Conservation (phyloP, 2,888 invertebrate genomes). For the Lithophane ornitopus region DNA sequence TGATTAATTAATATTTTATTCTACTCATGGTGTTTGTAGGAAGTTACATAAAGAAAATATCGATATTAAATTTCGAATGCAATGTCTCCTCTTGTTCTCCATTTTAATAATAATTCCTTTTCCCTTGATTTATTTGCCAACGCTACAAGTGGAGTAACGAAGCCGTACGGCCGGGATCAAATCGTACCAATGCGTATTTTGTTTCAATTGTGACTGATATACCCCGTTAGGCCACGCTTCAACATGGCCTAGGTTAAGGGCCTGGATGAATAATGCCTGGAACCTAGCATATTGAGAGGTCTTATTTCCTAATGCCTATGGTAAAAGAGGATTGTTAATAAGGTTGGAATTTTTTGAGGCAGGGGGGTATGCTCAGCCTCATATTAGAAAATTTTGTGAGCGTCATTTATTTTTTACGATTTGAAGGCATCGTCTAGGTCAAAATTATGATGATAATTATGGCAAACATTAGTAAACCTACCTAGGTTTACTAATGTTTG, state of each 20-base stretch:
- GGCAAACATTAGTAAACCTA: no score
- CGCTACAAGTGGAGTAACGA: conserved; percentile 82
- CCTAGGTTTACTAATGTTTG: no score
- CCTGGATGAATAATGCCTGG: conserved; percentile 71
- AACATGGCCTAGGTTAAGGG: conserved; percentile 76
- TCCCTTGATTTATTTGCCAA: conserved; percentile 68
- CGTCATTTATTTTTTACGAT: no score
- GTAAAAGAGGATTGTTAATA: neutral
- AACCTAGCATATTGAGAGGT: conserved; percentile 47
- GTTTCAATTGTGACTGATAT: conserved; percentile 89
- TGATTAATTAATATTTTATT: no score
- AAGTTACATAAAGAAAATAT: no score
- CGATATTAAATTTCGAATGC: neutral
- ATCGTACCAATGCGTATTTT: conserved; percentile 83
- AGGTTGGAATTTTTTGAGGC: neutral
- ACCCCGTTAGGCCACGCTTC: conserved; percentile 77
- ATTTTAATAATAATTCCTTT: neutral
- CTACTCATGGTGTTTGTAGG: neutral
- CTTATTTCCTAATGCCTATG: conserved; percentile 31
- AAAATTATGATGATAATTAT: no score
- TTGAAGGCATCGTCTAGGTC: no score
- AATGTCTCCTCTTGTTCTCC: neutral
- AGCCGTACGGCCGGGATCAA: conserved; percentile 79
- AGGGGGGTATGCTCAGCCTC: neutral
- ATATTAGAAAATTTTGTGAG: no score